phyloP scores from a whole-genome alignment of 2,888 invertebrate species.

The Sussaba pulchella region DNA sequence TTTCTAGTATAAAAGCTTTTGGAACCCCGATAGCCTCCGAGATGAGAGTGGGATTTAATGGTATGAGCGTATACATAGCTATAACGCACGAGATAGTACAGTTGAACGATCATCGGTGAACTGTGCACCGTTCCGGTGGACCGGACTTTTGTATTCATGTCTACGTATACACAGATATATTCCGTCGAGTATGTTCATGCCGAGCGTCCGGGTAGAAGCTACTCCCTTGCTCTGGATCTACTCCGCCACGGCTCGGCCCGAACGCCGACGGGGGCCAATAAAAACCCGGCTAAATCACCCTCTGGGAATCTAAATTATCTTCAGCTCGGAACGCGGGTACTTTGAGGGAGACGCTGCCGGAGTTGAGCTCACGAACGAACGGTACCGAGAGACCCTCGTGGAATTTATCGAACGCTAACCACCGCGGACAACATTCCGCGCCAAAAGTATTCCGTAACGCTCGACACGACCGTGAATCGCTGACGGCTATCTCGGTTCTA shows the following conservation, averaged over 20 bases:
- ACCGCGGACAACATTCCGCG: slow-evolving; percentile 75
- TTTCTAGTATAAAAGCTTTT: slow-evolving; percentile 38
- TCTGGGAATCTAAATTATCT: slow-evolving; percentile 81
- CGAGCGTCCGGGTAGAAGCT: slow-evolving; percentile 3
- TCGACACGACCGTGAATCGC: slow-evolving; percentile 58
- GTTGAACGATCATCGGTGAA: slow-evolving; percentile 23
- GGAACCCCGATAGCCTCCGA: slow-evolving; percentile 17
- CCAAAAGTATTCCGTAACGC: slow-evolving; percentile 76
- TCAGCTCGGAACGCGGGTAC: slow-evolving; percentile 75
- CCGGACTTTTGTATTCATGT: slow-evolving; percentile 15
- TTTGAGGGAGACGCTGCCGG: slow-evolving; percentile 72
- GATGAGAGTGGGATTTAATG: slow-evolving; percentile 49
- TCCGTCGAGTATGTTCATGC: not conserved
- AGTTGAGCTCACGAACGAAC: slow-evolving; percentile 24
- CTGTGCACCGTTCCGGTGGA: slow-evolving; percentile 40
- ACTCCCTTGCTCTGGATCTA: not conserved
- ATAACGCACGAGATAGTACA: slow-evolving; percentile 10
- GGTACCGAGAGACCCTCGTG: slow-evolving; percentile 50
- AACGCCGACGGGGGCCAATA: slow-evolving; percentile 64
- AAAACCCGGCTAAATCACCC: slow-evolving; percentile 79
- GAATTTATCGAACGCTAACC: slow-evolving; percentile 80
- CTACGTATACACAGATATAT: slow-evolving; percentile 6
- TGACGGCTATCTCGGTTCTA: slow-evolving; percentile 28
- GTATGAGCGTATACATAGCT: slow-evolving; percentile 19
- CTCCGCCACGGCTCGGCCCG: not conserved